phyloP scores from a whole-genome alignment of 2,888 invertebrate genomes.

The Caenorhabditis sp. region DNA sequence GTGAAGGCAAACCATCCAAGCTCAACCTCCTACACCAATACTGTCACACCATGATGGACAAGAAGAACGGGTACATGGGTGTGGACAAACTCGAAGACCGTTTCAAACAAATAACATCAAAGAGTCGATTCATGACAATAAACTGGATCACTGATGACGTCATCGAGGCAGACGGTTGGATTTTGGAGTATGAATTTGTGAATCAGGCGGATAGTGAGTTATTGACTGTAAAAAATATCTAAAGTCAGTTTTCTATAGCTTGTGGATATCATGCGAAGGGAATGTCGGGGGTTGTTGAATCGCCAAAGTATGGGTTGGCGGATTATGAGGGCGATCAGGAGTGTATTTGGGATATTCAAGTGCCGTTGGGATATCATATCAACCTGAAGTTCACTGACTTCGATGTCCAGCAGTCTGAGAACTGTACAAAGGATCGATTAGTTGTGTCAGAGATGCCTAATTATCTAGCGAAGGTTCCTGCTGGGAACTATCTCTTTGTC shows the following conservation, averaged over 20 bases:
- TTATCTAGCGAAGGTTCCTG: conserved; percentile 60
- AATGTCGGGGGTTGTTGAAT: conserved; percentile 52
- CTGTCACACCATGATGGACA: conserved; percentile 26
- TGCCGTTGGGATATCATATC: conserved; percentile 63
- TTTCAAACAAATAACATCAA: conserved; percentile 18
- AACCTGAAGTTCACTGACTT: conserved; percentile 55
- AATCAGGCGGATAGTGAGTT: conserved; percentile 26
- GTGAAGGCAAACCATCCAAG: conserved; percentile 39
- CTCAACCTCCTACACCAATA: conserved; percentile 33
- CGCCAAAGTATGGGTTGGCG: conserved; percentile 48
- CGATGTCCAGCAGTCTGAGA: conserved; percentile 53
- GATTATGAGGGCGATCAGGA: conserved; percentile 55
- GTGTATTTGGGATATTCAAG: conserved; percentile 66
- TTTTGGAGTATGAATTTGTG: conserved; percentile 59
- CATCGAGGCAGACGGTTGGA: conserved; percentile 51
- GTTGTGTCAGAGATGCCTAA: conserved; percentile 63
- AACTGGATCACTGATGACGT: conserved; percentile 53
- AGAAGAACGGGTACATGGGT: not conserved
- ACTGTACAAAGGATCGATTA: conserved; percentile 57
- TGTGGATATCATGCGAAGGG: conserved; percentile 63
- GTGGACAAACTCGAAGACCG: conserved; percentile 22
- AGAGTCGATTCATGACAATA: conserved; percentile 44
- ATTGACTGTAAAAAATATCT: too few species aligned
- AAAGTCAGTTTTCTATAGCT: conserved; percentile 21
- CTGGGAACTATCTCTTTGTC: conserved; percentile 64